Base-by-base conservation (phyloP, 2,113 vertebrate species). In the Pandion haliaetus region DNA sequence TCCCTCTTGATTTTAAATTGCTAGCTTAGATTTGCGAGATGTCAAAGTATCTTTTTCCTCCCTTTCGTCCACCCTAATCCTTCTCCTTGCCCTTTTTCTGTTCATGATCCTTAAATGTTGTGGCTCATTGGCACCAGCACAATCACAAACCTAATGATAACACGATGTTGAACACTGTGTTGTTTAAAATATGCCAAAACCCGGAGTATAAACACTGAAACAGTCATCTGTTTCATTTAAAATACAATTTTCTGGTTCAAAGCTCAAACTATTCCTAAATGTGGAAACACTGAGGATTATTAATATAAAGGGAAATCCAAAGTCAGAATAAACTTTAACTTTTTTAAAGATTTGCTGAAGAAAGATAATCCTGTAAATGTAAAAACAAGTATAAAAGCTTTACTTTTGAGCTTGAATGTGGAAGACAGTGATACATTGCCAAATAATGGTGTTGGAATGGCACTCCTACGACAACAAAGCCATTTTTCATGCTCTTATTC, bases 1-100 rank as follows among this genome's bases (percentile, higher is more conserved):
- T 86, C 71, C 65, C 66, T 78, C 90, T 97, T 97, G 50, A 91
- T 94, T 98, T 95, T 90, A 94, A 96, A 97, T 76, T 93, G 92
- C 94, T 72, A 81, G 61, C 66, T 94, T 72, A 89, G 89, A 92
- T 93, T 82, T 95, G 67, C 24, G 19, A 96, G 93, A 87, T 85
- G 82, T 84, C 45, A 47, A 86, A 95, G 76, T 88, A 95, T 69
- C 73, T 42, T 73, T 54, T 97, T 55, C 66, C 42, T 88, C 91
- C 84, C 74, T 91, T 93, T 95, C 47, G 67, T 93, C 44, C 74
- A 80, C 72, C 42, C 62, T 91, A 96, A 94, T 90, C 85, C 59
- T 66, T 71, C 52, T 92, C 42, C 59, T 91, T 93, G 70, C 49
- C 66, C 71, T 93, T 97, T 93, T 89, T 69, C 66, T 91, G 59